Evolutionary conservation across 2,797 vertebrate genomes (phyloP).

Genomic region (Gouania willdenowi): DNA sequence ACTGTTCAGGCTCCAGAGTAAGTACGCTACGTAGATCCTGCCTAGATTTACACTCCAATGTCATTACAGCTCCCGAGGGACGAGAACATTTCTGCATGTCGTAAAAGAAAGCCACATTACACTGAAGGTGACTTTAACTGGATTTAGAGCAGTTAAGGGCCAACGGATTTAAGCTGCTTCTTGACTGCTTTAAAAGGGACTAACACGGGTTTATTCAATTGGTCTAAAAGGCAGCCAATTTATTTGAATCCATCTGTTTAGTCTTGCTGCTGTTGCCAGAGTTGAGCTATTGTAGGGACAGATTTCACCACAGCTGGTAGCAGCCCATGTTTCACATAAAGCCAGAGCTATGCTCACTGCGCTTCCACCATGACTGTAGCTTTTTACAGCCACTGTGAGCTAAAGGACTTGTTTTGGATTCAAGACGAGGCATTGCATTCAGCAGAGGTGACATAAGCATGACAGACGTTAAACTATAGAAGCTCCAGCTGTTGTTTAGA

Average conservation of each 20-base stretch:
- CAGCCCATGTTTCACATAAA: constrained; percentile 41
- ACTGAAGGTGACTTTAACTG: constrained; percentile 84
- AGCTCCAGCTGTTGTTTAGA: background rate
- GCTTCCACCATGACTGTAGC: constrained; percentile 51
- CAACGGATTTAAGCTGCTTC: constrained; percentile 74
- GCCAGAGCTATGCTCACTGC: constrained; percentile 37
- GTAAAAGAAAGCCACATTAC: constrained; percentile 75
- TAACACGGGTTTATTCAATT: constrained; percentile 73
- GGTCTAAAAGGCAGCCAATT: constrained; percentile 78
- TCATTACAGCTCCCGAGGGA: constrained; percentile 67
- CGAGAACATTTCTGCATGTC: constrained; percentile 69
- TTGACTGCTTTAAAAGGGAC: constrained; percentile 65
- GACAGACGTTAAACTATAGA: too few species aligned
- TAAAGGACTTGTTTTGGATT: constrained; percentile 5
- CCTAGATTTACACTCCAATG: constrained; percentile 73
- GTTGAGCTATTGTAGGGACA: constrained; percentile 66
- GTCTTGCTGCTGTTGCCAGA: constrained; percentile 65
- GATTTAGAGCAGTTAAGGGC: constrained; percentile 71
- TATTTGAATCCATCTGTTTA: constrained; percentile 80
- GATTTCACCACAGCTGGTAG: constrained; percentile 78
- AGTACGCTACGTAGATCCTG: constrained; percentile 66
- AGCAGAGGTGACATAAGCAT: background rate
- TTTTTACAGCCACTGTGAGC: constrained; percentile 32
- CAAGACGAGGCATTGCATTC: background rate
- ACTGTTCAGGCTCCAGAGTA: constrained; percentile 59